phyloP scores from a whole-genome alignment of 2,113 vertebrate species.

The Hippopotamus amphibius region DNA sequence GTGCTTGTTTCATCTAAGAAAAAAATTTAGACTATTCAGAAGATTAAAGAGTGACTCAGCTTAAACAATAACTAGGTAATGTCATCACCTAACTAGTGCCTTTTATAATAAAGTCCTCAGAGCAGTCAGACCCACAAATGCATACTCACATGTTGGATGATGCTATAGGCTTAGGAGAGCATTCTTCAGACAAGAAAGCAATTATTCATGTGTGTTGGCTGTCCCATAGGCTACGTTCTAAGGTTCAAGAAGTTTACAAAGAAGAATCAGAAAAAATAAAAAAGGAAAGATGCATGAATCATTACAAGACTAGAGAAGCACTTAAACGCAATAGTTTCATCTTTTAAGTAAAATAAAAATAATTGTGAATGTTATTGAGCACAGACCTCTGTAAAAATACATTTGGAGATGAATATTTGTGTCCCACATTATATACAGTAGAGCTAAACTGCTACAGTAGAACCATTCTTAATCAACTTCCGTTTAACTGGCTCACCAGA shows the following conservation, averaged over 20 bases:
- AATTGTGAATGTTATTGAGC: background rate
- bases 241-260: background rate
- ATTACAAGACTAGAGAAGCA: background rate
- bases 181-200: background rate
- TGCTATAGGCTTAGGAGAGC: background rate
- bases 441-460: accelerated
- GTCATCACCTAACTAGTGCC: accelerated
- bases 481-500: background rate
- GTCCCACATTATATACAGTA: accelerated
- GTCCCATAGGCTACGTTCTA: too few relatives aligned
- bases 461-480: background rate
- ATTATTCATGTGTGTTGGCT: accelerated
- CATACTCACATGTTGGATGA: too few relatives aligned
- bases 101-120: background rate
- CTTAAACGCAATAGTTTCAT: background rate
- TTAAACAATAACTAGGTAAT: background rate
- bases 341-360: background rate
- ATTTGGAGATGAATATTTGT: background rate
- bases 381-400: background rate
- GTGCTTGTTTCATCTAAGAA: background rate
- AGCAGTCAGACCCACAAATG: background rate
- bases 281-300: background rate
- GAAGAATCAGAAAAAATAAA: background rate
- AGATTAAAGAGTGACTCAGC: background rate
- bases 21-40: background rate